Percentiles rank a stretch among this genome's conserved stretches.
phyloP scores from a whole-genome alignment of 2,113 vertebrate species.

The Egretta garzetta region DNA sequence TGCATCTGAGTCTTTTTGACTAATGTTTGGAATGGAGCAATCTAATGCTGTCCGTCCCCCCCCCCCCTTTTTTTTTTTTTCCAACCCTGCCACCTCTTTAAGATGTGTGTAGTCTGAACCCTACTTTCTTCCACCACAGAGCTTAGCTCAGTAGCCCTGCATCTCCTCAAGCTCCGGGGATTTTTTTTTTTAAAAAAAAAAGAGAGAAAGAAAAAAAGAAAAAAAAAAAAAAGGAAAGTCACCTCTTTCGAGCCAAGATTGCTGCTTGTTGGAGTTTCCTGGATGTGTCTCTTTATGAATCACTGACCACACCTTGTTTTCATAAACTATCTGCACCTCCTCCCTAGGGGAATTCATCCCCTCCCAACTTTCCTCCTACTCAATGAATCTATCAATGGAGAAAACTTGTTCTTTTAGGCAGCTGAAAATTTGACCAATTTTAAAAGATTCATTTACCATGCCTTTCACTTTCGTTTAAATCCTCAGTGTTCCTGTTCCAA shows the following conservation, averaged over 20 bases:
- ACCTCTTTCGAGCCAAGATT: neutral
- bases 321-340: slow-evolving; percentile 46
- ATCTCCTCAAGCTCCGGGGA: no score
- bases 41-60: no score
- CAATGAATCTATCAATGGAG: slow-evolving; percentile 73
- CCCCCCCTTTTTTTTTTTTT: neutral
- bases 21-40: neutral
- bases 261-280: slow-evolving; percentile 56
- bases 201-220: neutral
- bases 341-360: slow-evolving; percentile 21
- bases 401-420: slow-evolving; percentile 73
- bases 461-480: slow-evolving; percentile 76
- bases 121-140: no score
- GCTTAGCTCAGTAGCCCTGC: no score
- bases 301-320: slow-evolving; percentile 64
- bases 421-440: slow-evolving; percentile 73
- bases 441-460: slow-evolving; percentile 72
- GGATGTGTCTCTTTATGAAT: slow-evolving; percentile 51
- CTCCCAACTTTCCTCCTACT: slow-evolving; percentile 60
- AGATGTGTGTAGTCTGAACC: no score
- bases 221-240: neutral
- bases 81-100: no score
- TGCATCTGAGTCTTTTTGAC: neutral
- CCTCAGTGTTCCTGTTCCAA: slow-evolving; percentile 73
- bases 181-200: neutral